Conservation (phyloP, 2,113 vertebrate genomes). For the Myiagra hebetior region DNA sequence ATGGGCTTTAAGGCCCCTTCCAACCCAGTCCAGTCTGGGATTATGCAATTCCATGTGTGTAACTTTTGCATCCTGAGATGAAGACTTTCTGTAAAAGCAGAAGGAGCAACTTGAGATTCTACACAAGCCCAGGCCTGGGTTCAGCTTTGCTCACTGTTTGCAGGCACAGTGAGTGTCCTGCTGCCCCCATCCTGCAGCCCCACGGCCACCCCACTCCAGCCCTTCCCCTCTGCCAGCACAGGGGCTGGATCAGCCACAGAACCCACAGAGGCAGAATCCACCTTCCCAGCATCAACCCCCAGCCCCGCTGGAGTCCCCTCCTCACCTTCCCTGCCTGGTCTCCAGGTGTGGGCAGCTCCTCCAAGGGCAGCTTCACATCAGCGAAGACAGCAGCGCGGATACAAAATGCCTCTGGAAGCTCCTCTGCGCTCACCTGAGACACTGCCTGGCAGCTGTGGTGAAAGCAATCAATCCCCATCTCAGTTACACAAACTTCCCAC, state of each 20-base stretch:
- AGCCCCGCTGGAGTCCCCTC: not conserved
- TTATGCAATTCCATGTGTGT: not conserved
- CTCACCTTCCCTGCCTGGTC: not conserved
- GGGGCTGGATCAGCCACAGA: not conserved
- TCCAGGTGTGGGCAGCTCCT: not conserved
- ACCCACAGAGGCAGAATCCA: not conserved
- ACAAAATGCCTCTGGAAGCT: not conserved
- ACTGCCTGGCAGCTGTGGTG: not conserved
- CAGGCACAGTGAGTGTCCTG: not conserved
- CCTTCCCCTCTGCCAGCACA: not conserved
- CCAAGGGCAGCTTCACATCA: not conserved
- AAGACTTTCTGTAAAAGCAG: not conserved
- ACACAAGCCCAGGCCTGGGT: not conserved
- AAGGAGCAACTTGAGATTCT: not conserved
- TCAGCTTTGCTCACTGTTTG: not conserved
- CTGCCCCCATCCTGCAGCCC: not conserved
- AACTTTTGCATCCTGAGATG: not conserved
- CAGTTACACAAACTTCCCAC: too few relatives aligned
- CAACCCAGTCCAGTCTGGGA: not conserved
- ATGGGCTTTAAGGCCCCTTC: not conserved
- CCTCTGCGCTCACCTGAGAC: not conserved
- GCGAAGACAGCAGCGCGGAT: not conserved
- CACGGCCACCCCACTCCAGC: accelerated
- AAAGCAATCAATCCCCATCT: not conserved
- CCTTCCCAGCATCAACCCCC: not conserved